These are phyloP conservation scores for Drosophila subobscura DNA, from an alignment of 1,140 invertebrate genomes.

Conservation along the genomic window DNA sequence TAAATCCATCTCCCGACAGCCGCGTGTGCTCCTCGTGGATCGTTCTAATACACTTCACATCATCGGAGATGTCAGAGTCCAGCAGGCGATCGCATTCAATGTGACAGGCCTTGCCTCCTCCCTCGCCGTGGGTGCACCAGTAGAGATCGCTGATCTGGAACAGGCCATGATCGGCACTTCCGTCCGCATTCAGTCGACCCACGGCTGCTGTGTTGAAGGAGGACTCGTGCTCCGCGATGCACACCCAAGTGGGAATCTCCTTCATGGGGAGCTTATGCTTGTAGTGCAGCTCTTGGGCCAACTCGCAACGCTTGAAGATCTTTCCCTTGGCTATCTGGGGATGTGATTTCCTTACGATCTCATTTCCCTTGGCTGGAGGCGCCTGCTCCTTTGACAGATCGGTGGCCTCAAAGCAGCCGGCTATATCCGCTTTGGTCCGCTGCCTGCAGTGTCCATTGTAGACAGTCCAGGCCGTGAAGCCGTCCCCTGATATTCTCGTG, in stretches of 20 bases:
- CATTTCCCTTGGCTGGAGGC: slow-evolving; percentile 13
- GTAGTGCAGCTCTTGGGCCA: slow-evolving; percentile 86
- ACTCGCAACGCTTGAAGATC: slow-evolving; percentile 87
- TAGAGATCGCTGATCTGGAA: slow-evolving; percentile 85
- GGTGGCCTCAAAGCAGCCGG: slow-evolving; percentile 60
- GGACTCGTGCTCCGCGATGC: slow-evolving; percentile 90
- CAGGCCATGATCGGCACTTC: slow-evolving; percentile 88
- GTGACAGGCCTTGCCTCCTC: slow-evolving; percentile 86
- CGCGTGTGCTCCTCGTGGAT: slow-evolving; percentile 87
- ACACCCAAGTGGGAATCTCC: slow-evolving; percentile 87
- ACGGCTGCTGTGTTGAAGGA: slow-evolving; percentile 88
- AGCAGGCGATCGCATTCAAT: slow-evolving; percentile 86
- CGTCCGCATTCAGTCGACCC: slow-evolving; percentile 78
- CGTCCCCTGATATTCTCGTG: slow-evolving; percentile 87
- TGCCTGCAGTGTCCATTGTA: slow-evolving; percentile 85
- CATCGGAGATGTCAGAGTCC: slow-evolving; percentile 88
- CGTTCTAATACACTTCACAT: slow-evolving; percentile 86
- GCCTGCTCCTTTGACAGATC: background rate
- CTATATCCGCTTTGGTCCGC: slow-evolving; percentile 63
- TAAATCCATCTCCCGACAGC: slow-evolving; percentile 88
- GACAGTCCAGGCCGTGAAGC: slow-evolving; percentile 89
- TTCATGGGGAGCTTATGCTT: slow-evolving; percentile 83
- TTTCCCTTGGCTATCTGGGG: slow-evolving; percentile 80
- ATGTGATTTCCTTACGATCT: slow-evolving; percentile 12
- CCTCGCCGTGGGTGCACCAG: slow-evolving; percentile 87